These are phyloP conservation scores for Oreortyx pictus DNA, from an alignment of 2,797 vertebrate species.

Conservation along the genomic window DNA sequence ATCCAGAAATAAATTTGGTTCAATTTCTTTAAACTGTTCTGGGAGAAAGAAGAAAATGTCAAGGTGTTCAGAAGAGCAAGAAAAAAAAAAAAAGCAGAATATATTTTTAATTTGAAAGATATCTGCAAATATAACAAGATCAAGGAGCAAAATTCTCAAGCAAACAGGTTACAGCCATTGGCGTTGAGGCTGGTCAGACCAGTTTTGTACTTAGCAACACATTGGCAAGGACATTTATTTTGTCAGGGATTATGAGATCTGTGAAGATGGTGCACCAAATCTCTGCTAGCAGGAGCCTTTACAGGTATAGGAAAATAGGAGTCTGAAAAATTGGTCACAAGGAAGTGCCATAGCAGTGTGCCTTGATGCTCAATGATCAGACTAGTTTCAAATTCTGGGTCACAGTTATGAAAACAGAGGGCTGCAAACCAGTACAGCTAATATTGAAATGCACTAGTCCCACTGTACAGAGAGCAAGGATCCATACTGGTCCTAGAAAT, in stretches of 20 bases:
- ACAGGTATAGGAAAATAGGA: not conserved
- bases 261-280: not conserved
- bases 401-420: not conserved
- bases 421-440: not conserved
- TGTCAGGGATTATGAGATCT: not conserved
- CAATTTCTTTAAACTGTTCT: not conserved
- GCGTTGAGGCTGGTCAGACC: constrained; percentile 40
- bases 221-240: not conserved
- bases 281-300: not conserved
- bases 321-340: not conserved
- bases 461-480: not conserved
- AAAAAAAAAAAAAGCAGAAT: not conserved
- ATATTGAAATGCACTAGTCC: not conserved
- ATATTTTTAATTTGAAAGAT: constrained; percentile 34
- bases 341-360: not conserved
- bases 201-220: constrained; percentile 10
- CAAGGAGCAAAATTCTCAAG: constrained; percentile 29
- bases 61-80: not conserved
- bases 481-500: not conserved
- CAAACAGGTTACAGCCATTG: not conserved
- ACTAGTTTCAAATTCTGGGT: not conserved
- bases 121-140: constrained; percentile 49
- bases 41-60: not conserved
- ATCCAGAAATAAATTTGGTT: not conserved
- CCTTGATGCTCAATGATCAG: not conserved